Evolutionary conservation across 2,888 invertebrate species (phyloP).

Genomic region (Phanerotoma sp.): DNA sequence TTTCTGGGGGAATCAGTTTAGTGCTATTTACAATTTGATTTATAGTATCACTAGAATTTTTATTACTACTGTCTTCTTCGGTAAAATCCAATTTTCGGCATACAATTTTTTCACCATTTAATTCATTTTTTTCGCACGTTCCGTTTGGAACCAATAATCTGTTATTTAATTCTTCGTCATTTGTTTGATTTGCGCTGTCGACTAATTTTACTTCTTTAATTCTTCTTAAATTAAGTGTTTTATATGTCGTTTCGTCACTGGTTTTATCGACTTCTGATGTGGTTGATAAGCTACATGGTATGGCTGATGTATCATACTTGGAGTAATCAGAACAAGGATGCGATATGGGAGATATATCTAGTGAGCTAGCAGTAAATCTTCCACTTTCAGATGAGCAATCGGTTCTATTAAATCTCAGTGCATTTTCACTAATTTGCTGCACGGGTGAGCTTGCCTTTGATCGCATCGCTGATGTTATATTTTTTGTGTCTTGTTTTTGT

Average conservation of each 20-base stretch:
- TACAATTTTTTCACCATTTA: constrained; percentile 2
- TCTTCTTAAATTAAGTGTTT: no score
- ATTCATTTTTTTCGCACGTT: neutral
- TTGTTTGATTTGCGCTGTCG: no score
- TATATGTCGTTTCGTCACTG: constrained; percentile 9
- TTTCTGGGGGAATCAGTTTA: neutral
- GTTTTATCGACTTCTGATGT: constrained; percentile 31
- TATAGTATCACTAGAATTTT: neutral
- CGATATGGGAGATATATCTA: constrained; percentile 34
- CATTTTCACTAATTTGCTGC: constrained; percentile 36
- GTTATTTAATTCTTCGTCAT: no score
- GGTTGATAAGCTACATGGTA: constrained; percentile 28
- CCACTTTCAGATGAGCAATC: constrained; percentile 32
- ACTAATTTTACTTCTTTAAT: no score
- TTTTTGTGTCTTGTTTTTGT: constrained; percentile 3
- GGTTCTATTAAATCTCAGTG: constrained; percentile 4
- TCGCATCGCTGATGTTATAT: constrained; percentile 10
- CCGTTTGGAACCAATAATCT: no score
- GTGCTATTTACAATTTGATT: neutral
- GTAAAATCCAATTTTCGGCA: constrained; percentile 23
- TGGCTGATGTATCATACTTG: constrained; percentile 21
- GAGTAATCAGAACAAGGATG: constrained; percentile 24
- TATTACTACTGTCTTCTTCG: constrained; percentile 2
- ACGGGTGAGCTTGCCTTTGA: constrained; percentile 53
- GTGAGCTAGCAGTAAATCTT: constrained; percentile 34